These are phyloP conservation scores for Drosophila albomicans DNA, from an alignment of 1,140 invertebrate genomes.

Conservation along the genomic window DNA sequence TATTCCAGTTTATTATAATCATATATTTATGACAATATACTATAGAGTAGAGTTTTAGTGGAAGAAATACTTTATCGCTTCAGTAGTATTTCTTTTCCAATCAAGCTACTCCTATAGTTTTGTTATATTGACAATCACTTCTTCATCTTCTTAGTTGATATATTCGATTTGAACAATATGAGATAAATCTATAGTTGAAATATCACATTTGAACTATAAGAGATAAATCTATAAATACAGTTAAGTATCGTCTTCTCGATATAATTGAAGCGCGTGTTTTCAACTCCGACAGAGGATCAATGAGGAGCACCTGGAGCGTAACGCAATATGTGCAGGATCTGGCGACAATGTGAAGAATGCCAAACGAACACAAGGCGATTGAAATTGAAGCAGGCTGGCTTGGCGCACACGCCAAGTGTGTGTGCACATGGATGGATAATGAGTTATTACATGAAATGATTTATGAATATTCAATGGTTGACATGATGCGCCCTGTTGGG, in stretches of 20 bases:
- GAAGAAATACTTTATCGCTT: too few species aligned
- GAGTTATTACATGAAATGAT: slow-evolving; percentile 73
- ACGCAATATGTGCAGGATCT: slow-evolving; percentile 51
- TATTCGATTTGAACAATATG: too few species aligned
- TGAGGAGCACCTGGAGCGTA: slow-evolving; percentile 44
- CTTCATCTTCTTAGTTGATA: too few species aligned
- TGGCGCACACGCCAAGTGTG: slow-evolving; percentile 51
- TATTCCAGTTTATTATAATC: too few species aligned
- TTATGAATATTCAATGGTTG: slow-evolving; percentile 78
- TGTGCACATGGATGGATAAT: slow-evolving; percentile 42
- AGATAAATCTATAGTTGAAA: too few species aligned
- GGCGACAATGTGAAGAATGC: slow-evolving; percentile 16
- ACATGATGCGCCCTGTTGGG: slow-evolving; percentile 42
- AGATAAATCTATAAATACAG: too few species aligned
- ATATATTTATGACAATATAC: too few species aligned
- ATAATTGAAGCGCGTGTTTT: slow-evolving; percentile 9
- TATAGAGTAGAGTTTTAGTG: too few species aligned
- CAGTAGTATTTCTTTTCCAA: too few species aligned
- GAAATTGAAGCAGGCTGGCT: not conserved
- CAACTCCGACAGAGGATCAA: not conserved
- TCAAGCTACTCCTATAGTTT: too few species aligned
- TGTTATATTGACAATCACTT: too few species aligned
- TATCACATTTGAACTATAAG: too few species aligned
- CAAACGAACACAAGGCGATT: slow-evolving; percentile 5
- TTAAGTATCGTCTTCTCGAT: not conserved